Evolutionary conservation across 2,888 invertebrate genomes (phyloP).

Genomic region (Aquatica leii): DNA sequence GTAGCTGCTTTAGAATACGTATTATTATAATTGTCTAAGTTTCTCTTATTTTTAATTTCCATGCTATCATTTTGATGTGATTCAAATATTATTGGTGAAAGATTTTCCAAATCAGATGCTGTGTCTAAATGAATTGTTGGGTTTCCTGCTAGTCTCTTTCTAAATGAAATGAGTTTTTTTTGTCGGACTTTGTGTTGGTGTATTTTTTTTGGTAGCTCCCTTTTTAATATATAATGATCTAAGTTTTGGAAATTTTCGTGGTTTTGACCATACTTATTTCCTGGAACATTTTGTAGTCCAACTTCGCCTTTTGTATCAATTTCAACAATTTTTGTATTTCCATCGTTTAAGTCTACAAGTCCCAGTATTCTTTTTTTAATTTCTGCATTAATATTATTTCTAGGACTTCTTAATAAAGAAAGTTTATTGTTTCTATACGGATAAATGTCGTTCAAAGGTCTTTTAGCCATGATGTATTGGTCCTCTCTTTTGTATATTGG

Average conservation of each 20-base stretch:
- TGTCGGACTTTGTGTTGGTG: too few species aligned
- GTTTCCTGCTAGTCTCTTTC: too few species aligned
- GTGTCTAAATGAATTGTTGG: too few species aligned
- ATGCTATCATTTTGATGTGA: not conserved
- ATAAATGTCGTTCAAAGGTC: constrained; percentile 42
- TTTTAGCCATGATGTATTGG: not conserved
- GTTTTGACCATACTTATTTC: constrained; percentile 31
- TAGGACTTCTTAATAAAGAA: not conserved
- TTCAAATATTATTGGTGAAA: too few species aligned
- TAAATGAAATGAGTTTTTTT: too few species aligned
- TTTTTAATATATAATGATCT: not conserved
- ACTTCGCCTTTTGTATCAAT: constrained; percentile 34
- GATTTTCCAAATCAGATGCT: too few species aligned
- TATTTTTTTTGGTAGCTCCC: not conserved
- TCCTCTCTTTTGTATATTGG: not conserved
- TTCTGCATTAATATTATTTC: not conserved
- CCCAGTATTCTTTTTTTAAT: constrained; percentile 16
- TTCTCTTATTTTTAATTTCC: too few species aligned
- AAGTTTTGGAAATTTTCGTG: not conserved
- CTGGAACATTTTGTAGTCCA: constrained; percentile 37
- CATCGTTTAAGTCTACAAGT: constrained; percentile 27
- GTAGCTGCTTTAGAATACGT: too few species aligned
- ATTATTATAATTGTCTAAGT: too few species aligned
- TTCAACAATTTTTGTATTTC: constrained; percentile 31
- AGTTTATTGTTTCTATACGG: constrained; percentile 28